These are phyloP conservation scores for Cheilosia pagana DNA, from an alignment of 2,888 invertebrate species.

Conservation along the genomic window DNA sequence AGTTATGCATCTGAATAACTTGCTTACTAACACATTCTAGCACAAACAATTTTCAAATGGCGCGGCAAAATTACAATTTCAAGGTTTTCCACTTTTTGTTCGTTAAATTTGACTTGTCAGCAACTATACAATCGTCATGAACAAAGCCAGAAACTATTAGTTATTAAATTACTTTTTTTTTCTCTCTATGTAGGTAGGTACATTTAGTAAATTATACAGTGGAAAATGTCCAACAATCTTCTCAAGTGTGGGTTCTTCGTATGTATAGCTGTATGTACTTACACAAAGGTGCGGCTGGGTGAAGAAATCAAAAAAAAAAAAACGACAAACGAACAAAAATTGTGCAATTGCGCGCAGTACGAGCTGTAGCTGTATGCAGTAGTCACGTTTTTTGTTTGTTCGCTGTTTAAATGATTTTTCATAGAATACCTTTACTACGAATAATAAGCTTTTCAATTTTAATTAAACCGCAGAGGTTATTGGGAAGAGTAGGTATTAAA, in stretches of 20 bases:
- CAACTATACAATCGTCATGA: constrained; percentile 8
- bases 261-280: constrained; percentile 46
- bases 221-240: constrained; percentile 25
- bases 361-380: constrained; percentile 13
- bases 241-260: constrained; percentile 24
- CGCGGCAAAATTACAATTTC: constrained; percentile 59
- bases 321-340: constrained; percentile 32
- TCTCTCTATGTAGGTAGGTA: neutral
- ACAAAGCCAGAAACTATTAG: constrained; percentile 56
- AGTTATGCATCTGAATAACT: constrained; percentile 32
- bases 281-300: constrained; percentile 71
- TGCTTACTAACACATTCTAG: constrained; percentile 10
- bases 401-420: constrained; percentile 9
- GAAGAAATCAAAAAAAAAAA: constrained; percentile 23
- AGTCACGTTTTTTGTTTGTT: constrained; percentile 55
- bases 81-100: constrained; percentile 63
- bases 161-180: constrained; percentile 47
- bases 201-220: constrained; percentile 35
- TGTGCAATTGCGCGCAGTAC: constrained; percentile 58
- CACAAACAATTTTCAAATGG: constrained; percentile 59
- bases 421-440: constrained; percentile 19
- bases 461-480: constrained; percentile 33
- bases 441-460: constrained; percentile 1
- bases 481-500: neutral
- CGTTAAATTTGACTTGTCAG: constrained; percentile 8